Conservation (phyloP, 2,797 vertebrate species). For the Buceros bicornis region DNA sequence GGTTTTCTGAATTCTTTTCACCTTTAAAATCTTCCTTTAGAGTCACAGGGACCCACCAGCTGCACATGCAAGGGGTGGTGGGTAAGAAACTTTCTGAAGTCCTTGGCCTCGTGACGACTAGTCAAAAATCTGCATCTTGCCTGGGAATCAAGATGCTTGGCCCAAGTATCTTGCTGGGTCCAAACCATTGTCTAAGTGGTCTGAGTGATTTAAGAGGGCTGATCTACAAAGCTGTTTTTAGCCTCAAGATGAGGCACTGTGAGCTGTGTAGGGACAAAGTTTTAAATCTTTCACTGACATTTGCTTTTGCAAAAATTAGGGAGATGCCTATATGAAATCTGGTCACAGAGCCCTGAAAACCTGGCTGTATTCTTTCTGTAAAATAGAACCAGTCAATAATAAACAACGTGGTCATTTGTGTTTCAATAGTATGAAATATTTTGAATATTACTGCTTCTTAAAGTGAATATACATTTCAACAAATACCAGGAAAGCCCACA, state of each 20-base stretch:
- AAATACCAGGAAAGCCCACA: background rate
- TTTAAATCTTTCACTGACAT: background rate
- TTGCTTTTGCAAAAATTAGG: background rate
- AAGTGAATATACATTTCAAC: background rate
- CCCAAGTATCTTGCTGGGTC: background rate
- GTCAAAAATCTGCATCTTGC: background rate
- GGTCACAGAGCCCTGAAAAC: background rate
- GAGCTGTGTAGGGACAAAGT: background rate
- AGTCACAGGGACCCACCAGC: accelerated
- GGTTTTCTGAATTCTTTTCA: background rate
- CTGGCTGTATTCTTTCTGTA: background rate
- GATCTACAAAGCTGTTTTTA: background rate
- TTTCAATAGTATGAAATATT: background rate
- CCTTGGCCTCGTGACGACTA: background rate
- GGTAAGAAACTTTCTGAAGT: background rate
- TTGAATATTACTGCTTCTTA: background rate
- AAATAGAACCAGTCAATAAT: background rate
- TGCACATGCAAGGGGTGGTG: accelerated
- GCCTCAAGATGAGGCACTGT: background rate
- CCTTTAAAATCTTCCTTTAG: background rate
- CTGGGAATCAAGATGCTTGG: background rate
- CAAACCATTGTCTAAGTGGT: background rate
- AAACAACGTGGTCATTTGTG: background rate
- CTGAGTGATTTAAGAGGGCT: background rate
- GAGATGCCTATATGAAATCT: background rate